A percentile compares a stretch with the other conserved stretches of the same genome.
These are phyloP conservation scores for Syrrhaptes paradoxus DNA, from an alignment of 2,113 vertebrate species.

Conservation along the genomic window DNA sequence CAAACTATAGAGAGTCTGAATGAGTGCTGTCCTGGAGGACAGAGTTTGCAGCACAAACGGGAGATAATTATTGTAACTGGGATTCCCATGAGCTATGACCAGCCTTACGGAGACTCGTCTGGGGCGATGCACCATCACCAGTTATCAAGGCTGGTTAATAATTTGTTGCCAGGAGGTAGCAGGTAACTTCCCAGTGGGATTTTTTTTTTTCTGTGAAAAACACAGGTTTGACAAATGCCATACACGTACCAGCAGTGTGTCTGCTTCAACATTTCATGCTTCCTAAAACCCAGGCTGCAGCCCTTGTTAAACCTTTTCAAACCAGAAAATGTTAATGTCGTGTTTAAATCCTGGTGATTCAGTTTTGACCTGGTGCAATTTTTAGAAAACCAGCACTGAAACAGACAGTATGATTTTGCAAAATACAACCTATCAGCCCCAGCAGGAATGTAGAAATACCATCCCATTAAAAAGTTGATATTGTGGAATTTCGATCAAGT, in stretches of 20 bases:
- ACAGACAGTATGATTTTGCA: neutral
- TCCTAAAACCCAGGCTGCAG: neutral
- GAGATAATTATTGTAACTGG: neutral
- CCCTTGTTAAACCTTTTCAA: neutral
- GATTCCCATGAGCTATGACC: neutral
- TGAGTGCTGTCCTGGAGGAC: neutral
- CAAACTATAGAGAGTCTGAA: neutral
- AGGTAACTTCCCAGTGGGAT: neutral
- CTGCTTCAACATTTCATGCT: neutral
- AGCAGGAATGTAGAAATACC: neutral
- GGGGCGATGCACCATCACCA: neutral
- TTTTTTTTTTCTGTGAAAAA: neutral
- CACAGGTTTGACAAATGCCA: neutral
- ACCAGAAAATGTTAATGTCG: neutral
- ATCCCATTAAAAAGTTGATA: neutral
- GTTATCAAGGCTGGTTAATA: too few relatives aligned
- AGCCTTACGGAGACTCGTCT: neutral
- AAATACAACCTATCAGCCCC: neutral
- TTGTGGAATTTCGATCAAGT: neutral
- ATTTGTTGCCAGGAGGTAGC: neutral
- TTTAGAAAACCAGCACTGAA: neutral
- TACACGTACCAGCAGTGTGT: neutral
- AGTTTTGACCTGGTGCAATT: neutral
- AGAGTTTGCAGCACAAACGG: neutral
- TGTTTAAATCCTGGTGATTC: neutral